Evolutionary conservation across 2,888 invertebrate species (phyloP).

Genomic region (Caenorhabditis japonica): DNA sequence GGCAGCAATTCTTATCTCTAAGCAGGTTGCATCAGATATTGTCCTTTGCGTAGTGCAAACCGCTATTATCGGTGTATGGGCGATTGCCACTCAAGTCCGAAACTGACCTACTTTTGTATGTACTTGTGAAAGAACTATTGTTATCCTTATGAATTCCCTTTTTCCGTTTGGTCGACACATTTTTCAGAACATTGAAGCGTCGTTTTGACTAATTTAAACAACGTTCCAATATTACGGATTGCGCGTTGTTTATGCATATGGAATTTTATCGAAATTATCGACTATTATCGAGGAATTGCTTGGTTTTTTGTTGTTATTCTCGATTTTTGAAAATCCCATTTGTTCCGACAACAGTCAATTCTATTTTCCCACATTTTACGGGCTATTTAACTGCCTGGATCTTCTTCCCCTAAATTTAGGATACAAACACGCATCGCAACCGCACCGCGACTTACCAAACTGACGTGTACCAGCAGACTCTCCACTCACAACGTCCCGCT

Average conservation of each 20-base stretch:
- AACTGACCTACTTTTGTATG: constrained; percentile 35
- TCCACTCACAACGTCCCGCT: constrained; percentile 14
- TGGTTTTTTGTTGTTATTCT: too few relatives aligned
- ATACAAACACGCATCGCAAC: constrained; percentile 17
- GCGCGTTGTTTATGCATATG: too few relatives aligned
- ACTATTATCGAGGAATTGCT: too few relatives aligned
- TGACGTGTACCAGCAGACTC: constrained; percentile 36
- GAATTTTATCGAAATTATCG: too few relatives aligned
- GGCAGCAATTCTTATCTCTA: constrained; percentile 28
- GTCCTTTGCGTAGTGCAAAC: neutral
- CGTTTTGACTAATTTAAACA: too few relatives aligned
- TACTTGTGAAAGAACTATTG: neutral
- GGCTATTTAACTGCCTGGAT: too few relatives aligned
- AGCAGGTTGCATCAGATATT: constrained; percentile 9
- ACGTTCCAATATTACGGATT: too few relatives aligned
- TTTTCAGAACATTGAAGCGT: too few relatives aligned
- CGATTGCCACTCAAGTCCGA: constrained; percentile 14
- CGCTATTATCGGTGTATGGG: constrained; percentile 11
- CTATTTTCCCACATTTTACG: too few relatives aligned
- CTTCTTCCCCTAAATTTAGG: neutral
- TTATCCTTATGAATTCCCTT: neutral
- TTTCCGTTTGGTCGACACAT: too few relatives aligned
- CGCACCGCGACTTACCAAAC: constrained; percentile 10
- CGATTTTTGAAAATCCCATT: too few relatives aligned
- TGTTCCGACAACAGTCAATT: too few relatives aligned